Percentiles rank a stretch among this genome's conserved stretches.
These are phyloP conservation scores for Drosophila ogumai DNA, from an alignment of 1,140 invertebrate species.

Conservation along the genomic window DNA sequence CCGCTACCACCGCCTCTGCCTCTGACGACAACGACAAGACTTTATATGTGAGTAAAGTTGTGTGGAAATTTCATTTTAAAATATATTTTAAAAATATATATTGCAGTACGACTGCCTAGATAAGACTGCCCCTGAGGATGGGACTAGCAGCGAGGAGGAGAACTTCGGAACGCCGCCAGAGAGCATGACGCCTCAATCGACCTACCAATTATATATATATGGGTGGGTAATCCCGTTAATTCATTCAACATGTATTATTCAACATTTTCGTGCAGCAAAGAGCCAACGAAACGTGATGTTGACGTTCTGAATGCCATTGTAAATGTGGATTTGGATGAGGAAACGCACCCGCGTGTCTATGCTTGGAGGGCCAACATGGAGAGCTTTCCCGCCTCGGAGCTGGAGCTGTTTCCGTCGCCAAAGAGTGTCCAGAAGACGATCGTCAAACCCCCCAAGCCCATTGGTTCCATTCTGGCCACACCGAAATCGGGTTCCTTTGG, in stretches of 20 bases:
- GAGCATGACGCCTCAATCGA: constrained; percentile 77
- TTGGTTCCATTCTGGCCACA: constrained; percentile 19
- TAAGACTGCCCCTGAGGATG: background rate
- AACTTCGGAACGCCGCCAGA: constrained; percentile 85
- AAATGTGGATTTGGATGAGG: constrained; percentile 85
- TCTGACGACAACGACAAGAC: constrained; percentile 2
- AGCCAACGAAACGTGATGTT: constrained; percentile 89
- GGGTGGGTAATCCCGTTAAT: constrained; percentile 40
- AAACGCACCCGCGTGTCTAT: constrained; percentile 88
- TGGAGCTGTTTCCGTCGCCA: constrained; percentile 84
- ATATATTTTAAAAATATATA: no score
- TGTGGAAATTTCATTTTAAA: no score
- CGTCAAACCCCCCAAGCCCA: constrained; percentile 44
- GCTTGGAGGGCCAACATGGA: constrained; percentile 88
- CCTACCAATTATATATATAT: constrained; percentile 67
- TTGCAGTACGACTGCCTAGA: constrained; percentile 31
- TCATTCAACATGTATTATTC: background rate
- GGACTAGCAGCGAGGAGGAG: constrained; percentile 50
- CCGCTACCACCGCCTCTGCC: background rate
- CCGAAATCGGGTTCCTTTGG: constrained; percentile 33
- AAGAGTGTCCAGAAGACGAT: constrained; percentile 42
- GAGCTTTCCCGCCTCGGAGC: constrained; percentile 86
- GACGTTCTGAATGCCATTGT: constrained; percentile 89
- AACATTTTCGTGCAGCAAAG: constrained; percentile 85
- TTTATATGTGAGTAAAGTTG: background rate